Percentiles rank a stretch among this genome's conserved stretches.
These are phyloP conservation scores for Pantherophis vulpinus DNA, from an alignment of 2,797 vertebrate species.

Conservation along the genomic window DNA sequence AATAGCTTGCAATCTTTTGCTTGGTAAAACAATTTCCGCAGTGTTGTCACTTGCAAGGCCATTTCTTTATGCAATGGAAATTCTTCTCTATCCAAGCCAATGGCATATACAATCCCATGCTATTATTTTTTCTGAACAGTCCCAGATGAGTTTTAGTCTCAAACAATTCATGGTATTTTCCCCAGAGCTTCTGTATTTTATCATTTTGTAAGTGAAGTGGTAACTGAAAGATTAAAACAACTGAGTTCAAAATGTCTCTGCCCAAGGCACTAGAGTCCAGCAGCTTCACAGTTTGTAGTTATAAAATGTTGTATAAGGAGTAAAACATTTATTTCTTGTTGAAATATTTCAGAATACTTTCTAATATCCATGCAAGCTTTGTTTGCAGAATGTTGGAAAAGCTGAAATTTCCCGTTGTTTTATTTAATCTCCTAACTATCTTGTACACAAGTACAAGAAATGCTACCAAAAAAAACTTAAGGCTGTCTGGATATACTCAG, in stretches of 20 bases:
- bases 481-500: constrained; percentile 75
- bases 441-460: constrained; percentile 43
- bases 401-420: constrained; percentile 46
- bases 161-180: constrained; percentile 61
- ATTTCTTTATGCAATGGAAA: constrained; percentile 65
- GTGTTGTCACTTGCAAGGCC: constrained; percentile 64
- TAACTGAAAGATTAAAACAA: constrained; percentile 70
- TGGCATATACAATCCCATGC: constrained; percentile 32
- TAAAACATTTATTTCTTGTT: background rate
- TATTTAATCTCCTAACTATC: constrained; percentile 50
- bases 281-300: constrained; percentile 31
- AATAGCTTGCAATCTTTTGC: constrained; percentile 71
- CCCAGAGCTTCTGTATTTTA: constrained; percentile 67
- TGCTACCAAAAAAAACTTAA: constrained; percentile 56
- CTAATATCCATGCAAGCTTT: background rate
- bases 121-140: constrained; percentile 53
- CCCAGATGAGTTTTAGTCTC: constrained; percentile 67
- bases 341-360: constrained; percentile 27
- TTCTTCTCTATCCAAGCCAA: constrained; percentile 50
- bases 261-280: constrained; percentile 58
- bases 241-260: constrained; percentile 60
- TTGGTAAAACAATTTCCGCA: constrained; percentile 67
- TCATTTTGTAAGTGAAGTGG: constrained; percentile 66
- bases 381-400: constrained; percentile 41
- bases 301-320: constrained; percentile 17